Conservation (phyloP, 2,113 vertebrate genomes). For the Turdus rufiventris region DNA sequence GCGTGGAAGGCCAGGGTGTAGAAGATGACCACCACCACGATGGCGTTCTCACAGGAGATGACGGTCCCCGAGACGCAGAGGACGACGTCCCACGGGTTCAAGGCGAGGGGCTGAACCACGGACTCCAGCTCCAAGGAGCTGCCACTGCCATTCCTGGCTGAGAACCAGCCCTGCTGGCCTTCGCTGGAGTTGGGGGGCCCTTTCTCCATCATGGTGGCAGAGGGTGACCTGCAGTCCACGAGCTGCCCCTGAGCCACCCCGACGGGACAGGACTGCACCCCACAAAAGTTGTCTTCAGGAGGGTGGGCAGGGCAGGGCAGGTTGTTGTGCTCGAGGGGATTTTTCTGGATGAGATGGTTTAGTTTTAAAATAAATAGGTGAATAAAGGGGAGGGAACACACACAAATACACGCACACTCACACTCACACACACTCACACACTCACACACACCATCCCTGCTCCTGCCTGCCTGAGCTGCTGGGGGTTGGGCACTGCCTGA, state of each 20-base stretch:
- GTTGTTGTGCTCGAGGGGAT: accelerated
- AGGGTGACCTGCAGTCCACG: not conserved
- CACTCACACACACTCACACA: not conserved
- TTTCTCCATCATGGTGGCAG: conserved; percentile 38
- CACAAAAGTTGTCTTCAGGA: not conserved
- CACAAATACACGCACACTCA: too few relatives aligned
- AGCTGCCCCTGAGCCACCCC: not conserved
- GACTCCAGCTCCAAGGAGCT: conserved; percentile 66
- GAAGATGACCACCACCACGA: conserved; percentile 87
- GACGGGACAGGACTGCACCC: not conserved
- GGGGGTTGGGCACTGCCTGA: not conserved
- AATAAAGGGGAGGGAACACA: not conserved
- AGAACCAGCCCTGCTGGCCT: conserved; percentile 44
- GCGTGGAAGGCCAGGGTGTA: conserved; percentile 82
- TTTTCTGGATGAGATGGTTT: not conserved
- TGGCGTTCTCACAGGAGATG: conserved; percentile 87
- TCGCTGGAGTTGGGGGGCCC: not conserved
- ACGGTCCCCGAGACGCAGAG: conserved; percentile 89
- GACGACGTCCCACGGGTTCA: conserved; percentile 86
- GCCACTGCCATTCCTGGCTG: not conserved
- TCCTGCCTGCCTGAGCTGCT: not conserved
- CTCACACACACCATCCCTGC: too few relatives aligned
- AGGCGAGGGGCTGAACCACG: conserved; percentile 48
- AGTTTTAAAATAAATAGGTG: not conserved
- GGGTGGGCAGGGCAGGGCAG: accelerated